phyloP scores from a whole-genome alignment of 2,797 vertebrate species.

The Anabacerthia variegaticeps region DNA sequence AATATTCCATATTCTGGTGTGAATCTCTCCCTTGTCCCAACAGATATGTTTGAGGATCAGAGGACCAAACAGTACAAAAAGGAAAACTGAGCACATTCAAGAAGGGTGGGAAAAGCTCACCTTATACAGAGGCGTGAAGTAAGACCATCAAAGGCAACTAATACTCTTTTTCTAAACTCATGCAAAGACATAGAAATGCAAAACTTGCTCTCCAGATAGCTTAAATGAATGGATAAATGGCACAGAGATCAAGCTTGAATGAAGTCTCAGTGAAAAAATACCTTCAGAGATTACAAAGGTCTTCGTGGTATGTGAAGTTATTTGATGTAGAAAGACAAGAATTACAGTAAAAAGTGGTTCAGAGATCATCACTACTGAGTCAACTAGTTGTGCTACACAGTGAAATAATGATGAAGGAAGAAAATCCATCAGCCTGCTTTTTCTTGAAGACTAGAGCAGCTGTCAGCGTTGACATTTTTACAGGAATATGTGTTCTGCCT shows the following conservation, averaged over 20 bases:
- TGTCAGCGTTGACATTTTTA: background rate
- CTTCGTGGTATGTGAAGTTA: background rate
- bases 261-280: background rate
- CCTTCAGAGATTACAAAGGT: background rate
- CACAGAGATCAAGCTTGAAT: background rate
- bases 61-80: background rate
- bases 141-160: background rate
- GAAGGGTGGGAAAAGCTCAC: background rate
- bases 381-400: background rate
- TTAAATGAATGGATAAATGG: background rate
- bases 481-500: background rate
- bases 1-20: background rate
- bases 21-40: background rate
- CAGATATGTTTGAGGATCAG: background rate
- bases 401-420: background rate
- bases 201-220: background rate
- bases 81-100: background rate
- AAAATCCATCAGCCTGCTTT: background rate
- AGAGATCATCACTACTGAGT: background rate
- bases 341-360: background rate
- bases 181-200: background rate
- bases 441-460: background rate
- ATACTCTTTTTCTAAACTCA: background rate
- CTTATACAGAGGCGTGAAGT: background rate
- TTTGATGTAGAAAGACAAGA: background rate